These are phyloP conservation scores for Caenorhabditis angaria DNA, from an alignment of 2,888 invertebrate species.

Conservation along the genomic window DNA sequence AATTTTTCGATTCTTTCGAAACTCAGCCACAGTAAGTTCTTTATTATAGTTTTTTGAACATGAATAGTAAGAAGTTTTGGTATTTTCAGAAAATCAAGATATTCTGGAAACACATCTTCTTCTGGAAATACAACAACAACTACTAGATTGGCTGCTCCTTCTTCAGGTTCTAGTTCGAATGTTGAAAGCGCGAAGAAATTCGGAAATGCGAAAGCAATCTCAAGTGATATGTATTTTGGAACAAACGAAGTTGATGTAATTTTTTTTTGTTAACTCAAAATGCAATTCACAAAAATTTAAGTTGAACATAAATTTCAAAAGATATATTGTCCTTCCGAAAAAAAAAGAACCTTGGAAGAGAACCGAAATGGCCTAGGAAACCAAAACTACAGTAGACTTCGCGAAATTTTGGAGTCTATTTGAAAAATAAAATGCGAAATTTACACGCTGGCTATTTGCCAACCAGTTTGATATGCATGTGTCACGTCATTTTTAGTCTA, in stretches of 20 bases:
- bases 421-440: too few relatives aligned
- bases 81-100: slow-evolving; percentile 44
- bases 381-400: too few relatives aligned
- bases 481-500: too few relatives aligned
- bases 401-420: too few relatives aligned
- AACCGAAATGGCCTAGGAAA: too few relatives aligned
- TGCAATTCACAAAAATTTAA: too few relatives aligned
- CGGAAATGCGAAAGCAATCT: slow-evolving; percentile 94
- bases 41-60: not conserved
- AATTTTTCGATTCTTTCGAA: slow-evolving; percentile 68
- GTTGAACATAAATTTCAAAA: not conserved
- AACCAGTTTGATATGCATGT: too few relatives aligned
- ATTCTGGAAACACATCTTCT: slow-evolving; percentile 34
- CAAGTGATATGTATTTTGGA: slow-evolving; percentile 94
- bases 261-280: too few relatives aligned
- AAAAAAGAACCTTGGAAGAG: too few relatives aligned
- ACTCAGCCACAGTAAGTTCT: slow-evolving; percentile 42
- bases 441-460: too few relatives aligned
- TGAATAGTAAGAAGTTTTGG: too few relatives aligned
- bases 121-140: slow-evolving; percentile 14
- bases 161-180: slow-evolving; percentile 67
- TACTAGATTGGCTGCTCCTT: slow-evolving; percentile 32
- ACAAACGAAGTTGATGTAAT: slow-evolving; percentile 74
- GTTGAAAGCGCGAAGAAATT: slow-evolving; percentile 93
- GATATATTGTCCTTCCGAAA: too few relatives aligned